phyloP scores from a whole-genome alignment of 2,113 vertebrate genomes.

The Rhinoptilus africanus region DNA sequence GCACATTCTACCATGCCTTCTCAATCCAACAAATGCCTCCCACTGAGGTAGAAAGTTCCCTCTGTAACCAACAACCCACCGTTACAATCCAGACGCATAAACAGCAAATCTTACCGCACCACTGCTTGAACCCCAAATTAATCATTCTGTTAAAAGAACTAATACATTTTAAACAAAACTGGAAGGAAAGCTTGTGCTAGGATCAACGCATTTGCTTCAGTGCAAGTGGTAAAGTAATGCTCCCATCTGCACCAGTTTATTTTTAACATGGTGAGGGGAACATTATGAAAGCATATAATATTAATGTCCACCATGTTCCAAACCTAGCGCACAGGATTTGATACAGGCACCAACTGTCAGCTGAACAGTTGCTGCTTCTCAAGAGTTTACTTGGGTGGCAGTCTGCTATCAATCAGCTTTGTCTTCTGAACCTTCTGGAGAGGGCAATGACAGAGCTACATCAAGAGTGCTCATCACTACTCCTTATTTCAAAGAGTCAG shows the following conservation, averaged over 20 bases:
- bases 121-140: background rate
- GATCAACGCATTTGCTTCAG: background rate
- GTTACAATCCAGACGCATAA: background rate
- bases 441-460: background rate
- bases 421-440: background rate
- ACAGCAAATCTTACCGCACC: background rate
- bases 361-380: background rate
- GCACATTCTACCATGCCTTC: background rate
- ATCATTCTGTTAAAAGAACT: background rate
- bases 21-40: background rate
- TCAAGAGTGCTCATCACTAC: background rate
- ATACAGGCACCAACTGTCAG: background rate
- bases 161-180: background rate
- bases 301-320: background rate
- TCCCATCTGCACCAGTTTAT: background rate
- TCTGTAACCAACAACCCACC: background rate
- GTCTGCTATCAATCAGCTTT: background rate
- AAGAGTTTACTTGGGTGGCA: background rate
- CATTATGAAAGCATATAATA: background rate
- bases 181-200: background rate
- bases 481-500: background rate
- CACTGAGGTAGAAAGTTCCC: background rate
- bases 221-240: background rate
- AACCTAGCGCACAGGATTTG: background rate
- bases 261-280: background rate